Evolutionary conservation across 1,140 invertebrate genomes (phyloP).

Genomic region (Acyrthosiphon pisum): DNA sequence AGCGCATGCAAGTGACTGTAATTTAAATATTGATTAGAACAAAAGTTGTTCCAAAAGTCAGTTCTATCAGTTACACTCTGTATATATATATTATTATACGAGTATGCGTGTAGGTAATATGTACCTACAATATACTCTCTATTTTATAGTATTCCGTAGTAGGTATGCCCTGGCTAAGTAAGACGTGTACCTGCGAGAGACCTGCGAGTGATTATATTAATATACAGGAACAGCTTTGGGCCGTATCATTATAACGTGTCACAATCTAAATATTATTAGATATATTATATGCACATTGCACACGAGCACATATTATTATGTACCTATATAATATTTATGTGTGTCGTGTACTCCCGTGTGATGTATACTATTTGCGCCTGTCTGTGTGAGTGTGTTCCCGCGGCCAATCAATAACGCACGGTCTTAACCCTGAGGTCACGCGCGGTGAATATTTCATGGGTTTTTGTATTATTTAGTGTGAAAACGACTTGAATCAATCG

Average conservation of each 20-base stretch:
- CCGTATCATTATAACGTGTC: neutral
- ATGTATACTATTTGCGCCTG: neutral
- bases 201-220: neutral
- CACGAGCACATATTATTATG: no score
- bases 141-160: no score
- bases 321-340: no score
- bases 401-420: slow-evolving; percentile 46
- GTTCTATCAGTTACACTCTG: no score
- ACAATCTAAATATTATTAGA: neutral
- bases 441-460: slow-evolving; percentile 46
- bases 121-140: no score
- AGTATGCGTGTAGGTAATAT: no score
- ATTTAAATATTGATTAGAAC: no score
- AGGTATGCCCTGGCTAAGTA: neutral
- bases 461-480: slow-evolving; percentile 44
- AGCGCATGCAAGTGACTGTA: no score
- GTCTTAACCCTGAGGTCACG: slow-evolving; percentile 45
- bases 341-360: neutral
- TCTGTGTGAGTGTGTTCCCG: neutral
- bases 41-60: no score
- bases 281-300: neutral
- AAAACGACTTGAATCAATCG: slow-evolving; percentile 49
- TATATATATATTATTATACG: no score
- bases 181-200: neutral
- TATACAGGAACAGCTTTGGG: neutral